A percentile compares a stretch with the other conserved stretches of the same genome.
Conservation (phyloP, 1,140 invertebrate species). For the Lucilia sericata region DNA sequence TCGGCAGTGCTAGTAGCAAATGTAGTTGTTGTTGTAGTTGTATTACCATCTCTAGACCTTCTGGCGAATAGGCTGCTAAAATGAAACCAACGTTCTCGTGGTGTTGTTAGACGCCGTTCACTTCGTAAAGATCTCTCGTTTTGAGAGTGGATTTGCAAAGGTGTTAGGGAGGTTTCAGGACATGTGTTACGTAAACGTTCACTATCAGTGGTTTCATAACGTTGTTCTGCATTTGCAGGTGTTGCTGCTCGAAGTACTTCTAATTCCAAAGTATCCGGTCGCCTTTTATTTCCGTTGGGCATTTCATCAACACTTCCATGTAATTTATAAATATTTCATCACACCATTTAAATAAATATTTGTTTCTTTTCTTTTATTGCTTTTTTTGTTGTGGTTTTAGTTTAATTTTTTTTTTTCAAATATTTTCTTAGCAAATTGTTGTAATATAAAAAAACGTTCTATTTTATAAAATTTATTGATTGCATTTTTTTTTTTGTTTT, state of each 20-base stretch:
- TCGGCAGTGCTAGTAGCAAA: conserved; percentile 38
- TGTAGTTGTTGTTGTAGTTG: neutral
- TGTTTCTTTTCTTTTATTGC: too few relatives aligned
- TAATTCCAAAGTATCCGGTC: conserved; percentile 62
- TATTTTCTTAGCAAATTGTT: neutral
- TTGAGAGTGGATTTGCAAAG: neutral
- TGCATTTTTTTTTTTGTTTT: neutral
- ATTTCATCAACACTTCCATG: conserved; percentile 50
- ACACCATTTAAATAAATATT: neutral
- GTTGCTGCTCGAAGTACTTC: conserved; percentile 52
- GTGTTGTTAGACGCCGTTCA: neutral
- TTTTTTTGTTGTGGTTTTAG: too few relatives aligned
- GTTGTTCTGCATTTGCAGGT: neutral
- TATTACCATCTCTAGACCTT: neutral
- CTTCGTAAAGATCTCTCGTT: neutral
- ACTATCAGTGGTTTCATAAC: neutral
- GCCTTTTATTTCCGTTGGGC: conserved; percentile 53
- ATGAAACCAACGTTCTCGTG: conserved; percentile 44
- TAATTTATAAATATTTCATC: conserved; percentile 39
- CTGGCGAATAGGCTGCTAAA: conserved; percentile 33
- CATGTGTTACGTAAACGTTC: neutral
- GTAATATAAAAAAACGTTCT: neutral
- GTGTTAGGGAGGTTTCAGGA: conserved; percentile 22
- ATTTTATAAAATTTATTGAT: conserved; percentile 4
- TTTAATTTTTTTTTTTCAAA: neutral